Evolutionary conservation across 2,113 vertebrate genomes (phyloP), one percentile per base, ranked within the genome.

Genomic region (Ondatra zibethicus): DNA sequence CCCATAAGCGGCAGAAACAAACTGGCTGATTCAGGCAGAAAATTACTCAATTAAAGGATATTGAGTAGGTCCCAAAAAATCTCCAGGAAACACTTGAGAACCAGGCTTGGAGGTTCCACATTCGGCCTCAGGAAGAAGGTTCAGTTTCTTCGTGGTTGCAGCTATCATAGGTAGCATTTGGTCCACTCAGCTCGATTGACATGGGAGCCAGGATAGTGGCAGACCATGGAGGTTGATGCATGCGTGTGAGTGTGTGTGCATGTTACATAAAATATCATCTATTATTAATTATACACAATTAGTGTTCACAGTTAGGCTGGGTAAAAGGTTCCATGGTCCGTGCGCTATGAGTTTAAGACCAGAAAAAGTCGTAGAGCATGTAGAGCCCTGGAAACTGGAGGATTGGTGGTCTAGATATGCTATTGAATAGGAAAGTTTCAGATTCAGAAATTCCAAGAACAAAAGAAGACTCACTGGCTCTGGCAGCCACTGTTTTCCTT

Each of bases 1-100:
- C 96, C 25, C 7, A 8, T 0, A 88, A 82, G 80, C 29, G 85
- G 84, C 47, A 97, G 88, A 93, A 93, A 75, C 92, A 65, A 95
- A 86, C 29, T 36, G 50, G n/a, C 1, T 78, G 42, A 93, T 42
- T 91, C 2, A 50, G 92, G 75, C 16, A 95, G 45, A 94, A 91
- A 72, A 88, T 76, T 80, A 85, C 78, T 86, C 90, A 78, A 87
- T 58, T 36, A 78, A 92, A 52, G 29, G n/a, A 45, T 68, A 61
- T 25, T 92, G 31, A 23, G 21, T 25, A 77, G 66, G 55, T 88
- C 63, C 88, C 3, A 89, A 76, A 81, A 81, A 80, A 33, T 85
- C 63, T 89, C 65, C 29, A 68, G 47, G 14, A 27, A 92, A 92
- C 42, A 7, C 16, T 13, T 50, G 52, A 92, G 52, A 89, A 76